Base-by-base conservation (phyloP, 2,888 invertebrate species). In the Drosophila cyrtoloma region DNA sequence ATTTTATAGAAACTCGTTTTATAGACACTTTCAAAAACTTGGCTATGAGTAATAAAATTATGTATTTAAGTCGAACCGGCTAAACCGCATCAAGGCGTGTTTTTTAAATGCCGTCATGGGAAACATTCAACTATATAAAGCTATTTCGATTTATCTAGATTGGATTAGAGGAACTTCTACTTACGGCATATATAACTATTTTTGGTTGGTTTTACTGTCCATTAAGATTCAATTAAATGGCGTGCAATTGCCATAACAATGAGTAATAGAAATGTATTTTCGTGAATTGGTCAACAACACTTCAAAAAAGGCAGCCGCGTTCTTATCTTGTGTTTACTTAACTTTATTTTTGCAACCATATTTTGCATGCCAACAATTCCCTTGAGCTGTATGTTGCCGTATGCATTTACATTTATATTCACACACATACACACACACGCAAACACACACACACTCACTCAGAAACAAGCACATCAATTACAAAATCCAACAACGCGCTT, bases 351-450 rank as follows among this genome's bases (percentile, higher is more conserved):
- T 58, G 65, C 59, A 66, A 66, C 69, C 56, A 53, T 62, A 75
- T 62, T 68, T 81, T 75, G 75, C 85, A 89, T 89, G 60, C 82
- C 66, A 72, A 84, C 19, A 74, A 75, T 75, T 79, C 79, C 79
- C 85, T 66, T 79, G 71, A 71, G 71, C 56, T 74, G 71, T 52
- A n/a, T 12, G 50, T 65, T 51, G 37, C 33, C 26, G 75, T 64
- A 71, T 79, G 56, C 55, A 75, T 56, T 83, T 71, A 76, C 67
- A 74, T 61, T 71, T 57, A 51, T n/a, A 44, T 22, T 44, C 55
- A 53, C 58, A 67, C 65, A 28, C 35, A 32, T 1, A 32, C 1
- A 32, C 33, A 84, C 35, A 84, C 42, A 19, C n/a, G 7, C 30
- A 19, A n/a, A 30, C n/a, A 33, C 42, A 63, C 42, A 63, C 26